A percentile compares a stretch with the other conserved stretches of the same genome.
These are phyloP conservation scores for Drosophila kohkoa DNA, from an alignment of 1,140 invertebrate genomes.

Conservation along the genomic window DNA sequence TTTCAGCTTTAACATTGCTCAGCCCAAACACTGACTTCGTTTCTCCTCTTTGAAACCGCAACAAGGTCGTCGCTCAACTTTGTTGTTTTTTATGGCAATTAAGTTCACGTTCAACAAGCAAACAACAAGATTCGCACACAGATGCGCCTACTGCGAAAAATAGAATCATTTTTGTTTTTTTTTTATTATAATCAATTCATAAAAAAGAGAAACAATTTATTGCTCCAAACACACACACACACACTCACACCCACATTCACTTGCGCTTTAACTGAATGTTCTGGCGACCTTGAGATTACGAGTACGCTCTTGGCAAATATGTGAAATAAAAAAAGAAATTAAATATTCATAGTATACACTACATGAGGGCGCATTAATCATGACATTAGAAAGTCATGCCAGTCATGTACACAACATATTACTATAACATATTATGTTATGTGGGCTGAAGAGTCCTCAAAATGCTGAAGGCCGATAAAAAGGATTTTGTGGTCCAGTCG, in stretches of 20 bases:
- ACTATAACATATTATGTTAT: background rate
- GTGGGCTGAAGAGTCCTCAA: background rate
- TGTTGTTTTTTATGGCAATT: conserved; percentile 59
- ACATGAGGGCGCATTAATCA: conserved; percentile 3
- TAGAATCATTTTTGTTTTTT: background rate
- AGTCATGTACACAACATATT: background rate
- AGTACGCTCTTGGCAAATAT: conserved; percentile 4
- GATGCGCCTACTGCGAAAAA: background rate
- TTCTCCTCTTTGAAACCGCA: conserved; percentile 30
- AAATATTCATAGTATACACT: conserved; percentile 4
- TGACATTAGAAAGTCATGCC: conserved; percentile 9
- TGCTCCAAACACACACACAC: conserved; percentile 33
- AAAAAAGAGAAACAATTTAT: conserved; percentile 58
- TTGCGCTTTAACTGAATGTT: conserved; percentile 3
- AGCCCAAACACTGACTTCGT: background rate
- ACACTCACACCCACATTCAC: conserved; percentile 29
- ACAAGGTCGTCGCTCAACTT: conserved; percentile 62
- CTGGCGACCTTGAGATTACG: conserved; percentile 25
- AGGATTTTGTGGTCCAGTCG: background rate
- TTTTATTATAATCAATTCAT: conserved; percentile 37
- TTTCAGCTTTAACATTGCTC: conserved; percentile 52
- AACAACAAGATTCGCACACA: conserved; percentile 32
- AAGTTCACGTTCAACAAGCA: conserved; percentile 44
- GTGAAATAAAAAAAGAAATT: background rate
- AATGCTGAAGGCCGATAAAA: background rate